Percentiles rank a stretch among this genome's conserved stretches.
These are phyloP conservation scores for Platichthys flesus DNA, from an alignment of 2,113 vertebrate genomes.

Conservation along the genomic window DNA sequence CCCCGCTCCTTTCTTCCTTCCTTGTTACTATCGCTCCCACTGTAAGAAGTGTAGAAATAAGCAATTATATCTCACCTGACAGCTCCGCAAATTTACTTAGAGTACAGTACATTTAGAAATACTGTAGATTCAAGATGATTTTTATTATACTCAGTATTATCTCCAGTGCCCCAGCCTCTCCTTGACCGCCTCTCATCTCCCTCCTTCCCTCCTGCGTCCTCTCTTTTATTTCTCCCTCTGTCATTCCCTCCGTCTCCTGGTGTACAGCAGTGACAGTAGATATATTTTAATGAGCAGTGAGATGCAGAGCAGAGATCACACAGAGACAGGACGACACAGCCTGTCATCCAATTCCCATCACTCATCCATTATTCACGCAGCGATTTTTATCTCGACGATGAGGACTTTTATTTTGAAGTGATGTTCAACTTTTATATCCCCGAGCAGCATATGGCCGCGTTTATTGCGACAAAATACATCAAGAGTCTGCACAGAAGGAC, in stretches of 20 bases:
- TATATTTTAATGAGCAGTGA: slow-evolving; percentile 75
- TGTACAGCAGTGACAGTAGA: slow-evolving; percentile 62
- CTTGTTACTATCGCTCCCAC: slow-evolving; percentile 31
- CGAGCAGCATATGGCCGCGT: slow-evolving; percentile 35
- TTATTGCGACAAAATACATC: slow-evolving; percentile 63
- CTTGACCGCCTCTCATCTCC: slow-evolving; percentile 20
- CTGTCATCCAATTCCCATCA: slow-evolving; percentile 76
- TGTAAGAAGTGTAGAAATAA: slow-evolving; percentile 15
- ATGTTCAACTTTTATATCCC: slow-evolving; percentile 67
- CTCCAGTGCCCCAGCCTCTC: neutral
- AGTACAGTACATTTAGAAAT: neutral
- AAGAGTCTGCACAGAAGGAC: slow-evolving; percentile 15
- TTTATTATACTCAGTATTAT: slow-evolving; percentile 8
- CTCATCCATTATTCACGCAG: slow-evolving; percentile 77
- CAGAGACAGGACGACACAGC: slow-evolving; percentile 62
- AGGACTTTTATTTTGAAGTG: slow-evolving; percentile 76
- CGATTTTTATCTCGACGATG: slow-evolving; percentile 54
- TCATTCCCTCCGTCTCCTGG: slow-evolving; percentile 39
- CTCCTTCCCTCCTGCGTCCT: neutral
- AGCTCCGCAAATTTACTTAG: neutral
- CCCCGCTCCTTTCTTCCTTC: slow-evolving; percentile 30
- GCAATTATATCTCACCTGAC: neutral
- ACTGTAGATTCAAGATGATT: slow-evolving; percentile 1
- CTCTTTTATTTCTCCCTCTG: slow-evolving; percentile 33
- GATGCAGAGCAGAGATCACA: slow-evolving; percentile 77